These are phyloP conservation scores for Aphis craccivora DNA, from an alignment of 1,140 invertebrate species.

Conservation along the genomic window DNA sequence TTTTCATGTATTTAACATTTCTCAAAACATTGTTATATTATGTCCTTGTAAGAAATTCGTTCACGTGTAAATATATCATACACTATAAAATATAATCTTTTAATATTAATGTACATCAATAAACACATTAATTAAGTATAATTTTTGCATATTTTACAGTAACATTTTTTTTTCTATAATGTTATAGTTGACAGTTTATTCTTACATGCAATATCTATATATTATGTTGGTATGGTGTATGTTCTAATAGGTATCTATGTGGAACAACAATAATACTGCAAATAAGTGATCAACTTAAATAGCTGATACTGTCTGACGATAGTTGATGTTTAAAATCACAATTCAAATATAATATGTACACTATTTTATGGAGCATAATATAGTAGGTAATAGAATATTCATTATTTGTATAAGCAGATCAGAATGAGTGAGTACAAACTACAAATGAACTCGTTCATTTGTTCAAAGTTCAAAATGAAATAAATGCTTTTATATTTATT, in stretches of 20 bases:
- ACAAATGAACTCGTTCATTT: neutral
- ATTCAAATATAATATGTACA: neutral
- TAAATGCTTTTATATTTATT: neutral
- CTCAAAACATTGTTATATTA: too few relatives aligned
- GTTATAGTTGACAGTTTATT: neutral
- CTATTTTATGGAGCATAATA: neutral
- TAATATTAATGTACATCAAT: too few relatives aligned
- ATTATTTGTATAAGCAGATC: neutral
- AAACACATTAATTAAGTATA: neutral
- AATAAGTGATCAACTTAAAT: neutral
- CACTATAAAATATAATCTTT: too few relatives aligned
- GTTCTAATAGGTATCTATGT: too few relatives aligned
- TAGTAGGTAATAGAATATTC: neutral
- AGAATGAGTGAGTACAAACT: neutral
- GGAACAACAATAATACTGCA: neutral
- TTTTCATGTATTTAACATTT: too few relatives aligned
- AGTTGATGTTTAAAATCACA: neutral
- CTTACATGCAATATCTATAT: neutral
- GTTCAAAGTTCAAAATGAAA: neutral
- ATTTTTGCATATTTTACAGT: neutral
- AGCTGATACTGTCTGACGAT: neutral
- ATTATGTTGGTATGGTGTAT: neutral
- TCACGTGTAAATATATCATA: too few relatives aligned
- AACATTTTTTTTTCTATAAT: neutral
- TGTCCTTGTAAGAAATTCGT: too few relatives aligned